Conservation (phyloP, 2,888 invertebrate species). For the Athetis lepigone region DNA sequence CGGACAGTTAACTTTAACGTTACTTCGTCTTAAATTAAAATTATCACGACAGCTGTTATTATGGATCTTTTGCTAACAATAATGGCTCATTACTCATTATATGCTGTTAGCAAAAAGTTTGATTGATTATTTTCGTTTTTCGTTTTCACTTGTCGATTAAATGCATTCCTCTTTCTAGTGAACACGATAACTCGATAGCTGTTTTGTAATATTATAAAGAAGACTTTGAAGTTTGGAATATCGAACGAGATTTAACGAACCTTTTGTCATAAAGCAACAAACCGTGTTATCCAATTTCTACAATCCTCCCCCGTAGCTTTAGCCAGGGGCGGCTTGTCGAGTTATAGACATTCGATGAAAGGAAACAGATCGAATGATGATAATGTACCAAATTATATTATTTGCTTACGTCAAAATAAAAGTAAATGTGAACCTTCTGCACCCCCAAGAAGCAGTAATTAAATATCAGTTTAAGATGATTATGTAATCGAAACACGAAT, state of each 20-base stretch:
- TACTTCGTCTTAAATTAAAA: constrained; percentile 39
- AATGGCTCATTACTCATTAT: constrained; percentile 18
- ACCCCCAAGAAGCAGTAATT: background rate
- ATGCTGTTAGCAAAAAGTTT: constrained; percentile 47
- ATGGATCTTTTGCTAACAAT: constrained; percentile 7
- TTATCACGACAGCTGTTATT: constrained; percentile 59
- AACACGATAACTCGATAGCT: constrained; percentile 15
- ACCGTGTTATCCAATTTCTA: constrained; percentile 78
- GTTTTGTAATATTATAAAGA: constrained; percentile 35
- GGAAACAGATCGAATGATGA: constrained; percentile 70
- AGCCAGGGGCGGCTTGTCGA: constrained; percentile 59
- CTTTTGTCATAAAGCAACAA: constrained; percentile 75
- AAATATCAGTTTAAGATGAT: background rate
- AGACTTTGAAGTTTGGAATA: constrained; percentile 50
- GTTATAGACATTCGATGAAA: constrained; percentile 65
- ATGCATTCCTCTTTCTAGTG: constrained; percentile 38
- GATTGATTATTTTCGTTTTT: constrained; percentile 25
- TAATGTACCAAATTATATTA: constrained; percentile 39
- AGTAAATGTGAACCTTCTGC: background rate
- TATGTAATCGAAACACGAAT: background rate
- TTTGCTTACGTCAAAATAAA: too few relatives aligned
- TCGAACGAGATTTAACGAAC: constrained; percentile 66
- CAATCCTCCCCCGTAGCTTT: constrained; percentile 69
- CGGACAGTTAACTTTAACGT: constrained; percentile 29
- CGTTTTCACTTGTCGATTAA: constrained; percentile 57